Evolutionary conservation across 2,888 invertebrate genomes (phyloP).

Genomic region (Silvanus unidentatus): DNA sequence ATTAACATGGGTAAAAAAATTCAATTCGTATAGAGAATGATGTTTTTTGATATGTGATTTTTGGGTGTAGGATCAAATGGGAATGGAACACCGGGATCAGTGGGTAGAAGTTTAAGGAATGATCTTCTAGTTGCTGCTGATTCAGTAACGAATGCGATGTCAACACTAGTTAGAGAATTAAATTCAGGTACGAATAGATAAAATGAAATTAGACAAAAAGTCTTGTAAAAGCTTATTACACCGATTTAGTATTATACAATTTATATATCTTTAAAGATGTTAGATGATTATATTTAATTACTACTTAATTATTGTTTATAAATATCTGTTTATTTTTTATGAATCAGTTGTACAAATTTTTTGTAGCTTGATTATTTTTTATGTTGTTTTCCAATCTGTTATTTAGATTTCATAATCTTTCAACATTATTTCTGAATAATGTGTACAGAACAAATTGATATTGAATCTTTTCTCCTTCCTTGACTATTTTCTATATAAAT

Average conservation of each 20-base stretch:
- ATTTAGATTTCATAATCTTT: not conserved
- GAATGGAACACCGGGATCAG: conserved; percentile 42
- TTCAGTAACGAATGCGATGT: conserved; percentile 97
- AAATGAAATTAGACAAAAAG: conserved; percentile 4
- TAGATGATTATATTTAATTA: not conserved
- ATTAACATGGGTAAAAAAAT: conserved; percentile 27
- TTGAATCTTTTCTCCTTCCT: too few species aligned
- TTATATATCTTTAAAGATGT: not conserved
- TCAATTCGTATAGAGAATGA: not conserved
- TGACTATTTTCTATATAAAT: too few species aligned
- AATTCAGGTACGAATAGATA: conserved; percentile 70
- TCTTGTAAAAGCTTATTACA: conserved; percentile 3
- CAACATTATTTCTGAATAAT: too few species aligned
- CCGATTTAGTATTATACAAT: conserved; percentile 19
- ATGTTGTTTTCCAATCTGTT: conserved; percentile 10
- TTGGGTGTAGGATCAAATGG: conserved; percentile 34
- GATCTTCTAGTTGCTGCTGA: conserved; percentile 93
- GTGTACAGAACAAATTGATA: too few species aligned
- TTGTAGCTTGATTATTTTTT: conserved; percentile 10
- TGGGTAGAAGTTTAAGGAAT: conserved; percentile 65
- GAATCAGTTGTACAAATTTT: conserved; percentile 9
- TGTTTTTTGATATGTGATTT: not conserved
- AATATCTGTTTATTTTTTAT: conserved; percentile 15
- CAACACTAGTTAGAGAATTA: conserved; percentile 90
- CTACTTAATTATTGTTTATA: not conserved